These are phyloP conservation scores for Crotalus helleri DNA, from an alignment of 2,113 vertebrate species.

Conservation along the genomic window DNA sequence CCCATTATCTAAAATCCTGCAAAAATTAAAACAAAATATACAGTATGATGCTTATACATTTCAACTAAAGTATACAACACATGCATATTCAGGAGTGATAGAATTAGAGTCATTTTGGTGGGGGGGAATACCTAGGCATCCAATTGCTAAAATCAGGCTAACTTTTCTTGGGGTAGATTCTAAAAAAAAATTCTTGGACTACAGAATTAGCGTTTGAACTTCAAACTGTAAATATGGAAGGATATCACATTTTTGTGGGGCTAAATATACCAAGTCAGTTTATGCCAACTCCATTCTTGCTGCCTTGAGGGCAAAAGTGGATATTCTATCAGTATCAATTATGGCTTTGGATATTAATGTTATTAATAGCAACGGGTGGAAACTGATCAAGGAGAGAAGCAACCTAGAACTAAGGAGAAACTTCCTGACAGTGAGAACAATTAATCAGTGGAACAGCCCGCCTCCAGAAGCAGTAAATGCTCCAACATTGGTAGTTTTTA, in stretches of 20 bases:
- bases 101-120: neutral
- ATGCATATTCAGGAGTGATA: neutral
- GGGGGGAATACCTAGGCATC: neutral
- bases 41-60: neutral
- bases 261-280: neutral
- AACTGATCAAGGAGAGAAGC: too few species aligned
- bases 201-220: neutral
- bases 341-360: neutral
- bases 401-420: too few species aligned
- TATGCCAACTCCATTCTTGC: neutral
- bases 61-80: neutral
- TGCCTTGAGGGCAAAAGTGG: neutral
- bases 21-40: constrained; percentile 28
- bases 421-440: too few species aligned
- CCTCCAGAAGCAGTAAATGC: too few species aligned
- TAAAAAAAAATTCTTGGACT: neutral
- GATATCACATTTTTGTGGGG: too few species aligned
- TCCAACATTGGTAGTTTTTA: too few species aligned
- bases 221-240: neutral
- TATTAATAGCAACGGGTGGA: neutral
- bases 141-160: neutral
- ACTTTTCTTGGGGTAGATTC: neutral
- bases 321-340: neutral
- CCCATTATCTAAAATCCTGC: constrained; percentile 96
- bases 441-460: too few species aligned